Evolutionary conservation across 92 coral and sea anemone genomes (phyloP).

Genomic region (Palythoa grandis): DNA sequence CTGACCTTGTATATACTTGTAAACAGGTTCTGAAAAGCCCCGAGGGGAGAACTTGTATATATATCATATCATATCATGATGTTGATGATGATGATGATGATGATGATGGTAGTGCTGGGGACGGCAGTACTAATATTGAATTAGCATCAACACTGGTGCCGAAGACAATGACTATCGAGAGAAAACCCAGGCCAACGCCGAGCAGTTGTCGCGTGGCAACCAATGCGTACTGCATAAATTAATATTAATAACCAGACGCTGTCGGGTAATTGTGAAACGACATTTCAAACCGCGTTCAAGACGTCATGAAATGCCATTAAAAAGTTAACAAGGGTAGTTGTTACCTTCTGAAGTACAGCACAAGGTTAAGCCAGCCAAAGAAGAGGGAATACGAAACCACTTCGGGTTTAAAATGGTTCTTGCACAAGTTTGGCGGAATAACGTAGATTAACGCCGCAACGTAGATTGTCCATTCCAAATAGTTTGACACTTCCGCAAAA

Average conservation of each 20-base stretch:
- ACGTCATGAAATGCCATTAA: not conserved
- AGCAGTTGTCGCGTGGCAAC: too few species aligned
- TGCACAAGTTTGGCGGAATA: slow-evolving; percentile 43
- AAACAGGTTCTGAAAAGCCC: too few species aligned
- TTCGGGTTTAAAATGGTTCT: slow-evolving; percentile 38
- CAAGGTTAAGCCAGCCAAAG: slow-evolving; percentile 86
- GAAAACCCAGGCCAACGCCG: not conserved
- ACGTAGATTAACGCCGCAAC: slow-evolving; percentile 67
- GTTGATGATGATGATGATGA: too few species aligned
- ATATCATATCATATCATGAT: too few species aligned
- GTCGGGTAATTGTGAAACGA: not conserved
- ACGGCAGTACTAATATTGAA: not conserved
- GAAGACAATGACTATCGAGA: not conserved
- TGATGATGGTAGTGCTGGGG: not conserved
- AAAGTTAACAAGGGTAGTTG: not conserved
- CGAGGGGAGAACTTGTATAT: too few species aligned
- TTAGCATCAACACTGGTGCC: too few species aligned
- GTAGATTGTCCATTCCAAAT: slow-evolving; percentile 78
- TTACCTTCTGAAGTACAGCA: slow-evolving; percentile 85
- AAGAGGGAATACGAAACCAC: slow-evolving; percentile 71
- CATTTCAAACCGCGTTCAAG: not conserved
- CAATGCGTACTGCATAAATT: too few species aligned
- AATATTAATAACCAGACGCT: too few species aligned
- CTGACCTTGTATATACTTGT: too few species aligned
- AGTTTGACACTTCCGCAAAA: slow-evolving; percentile 63